These are phyloP conservation scores for Apteryx owenii DNA, from an alignment of 2,113 vertebrate species.

Conservation along the genomic window DNA sequence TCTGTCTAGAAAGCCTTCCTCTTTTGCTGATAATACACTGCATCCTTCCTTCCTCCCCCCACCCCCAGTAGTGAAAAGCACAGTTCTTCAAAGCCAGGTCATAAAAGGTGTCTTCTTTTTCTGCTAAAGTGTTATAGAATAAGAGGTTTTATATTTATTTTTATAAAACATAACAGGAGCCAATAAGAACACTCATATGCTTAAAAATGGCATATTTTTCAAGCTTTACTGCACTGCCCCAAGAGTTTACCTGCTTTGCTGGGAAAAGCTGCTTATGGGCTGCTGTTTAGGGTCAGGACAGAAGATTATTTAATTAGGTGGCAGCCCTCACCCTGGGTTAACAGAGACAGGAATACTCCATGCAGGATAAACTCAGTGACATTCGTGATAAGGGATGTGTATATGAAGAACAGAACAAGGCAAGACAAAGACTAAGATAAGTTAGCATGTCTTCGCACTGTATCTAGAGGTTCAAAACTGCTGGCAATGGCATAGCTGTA, in stretches of 20 bases:
- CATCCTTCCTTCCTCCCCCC: background rate
- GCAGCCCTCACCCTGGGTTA: background rate
- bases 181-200: background rate
- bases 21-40: background rate
- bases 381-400: background rate
- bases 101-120: background rate
- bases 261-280: constrained; percentile 63
- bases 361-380: background rate
- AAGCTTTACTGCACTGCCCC: background rate
- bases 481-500: background rate
- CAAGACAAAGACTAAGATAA: background rate
- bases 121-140: background rate
- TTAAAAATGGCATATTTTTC: constrained; percentile 1
- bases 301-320: constrained; percentile 63
- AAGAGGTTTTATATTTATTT: background rate
- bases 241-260: constrained; percentile 31
- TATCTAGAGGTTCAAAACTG: background rate
- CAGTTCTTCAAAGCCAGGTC: background rate
- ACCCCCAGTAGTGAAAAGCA: background rate
- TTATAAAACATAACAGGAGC: background rate
- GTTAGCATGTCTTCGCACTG: background rate
- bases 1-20: background rate
- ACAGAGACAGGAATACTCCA: background rate
- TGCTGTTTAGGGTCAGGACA: constrained; percentile 32
- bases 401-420: background rate